These are phyloP conservation scores for Cladopsammia gracilis DNA, from an alignment of 64 coral and sea anemone species.

Conservation along the genomic window DNA sequence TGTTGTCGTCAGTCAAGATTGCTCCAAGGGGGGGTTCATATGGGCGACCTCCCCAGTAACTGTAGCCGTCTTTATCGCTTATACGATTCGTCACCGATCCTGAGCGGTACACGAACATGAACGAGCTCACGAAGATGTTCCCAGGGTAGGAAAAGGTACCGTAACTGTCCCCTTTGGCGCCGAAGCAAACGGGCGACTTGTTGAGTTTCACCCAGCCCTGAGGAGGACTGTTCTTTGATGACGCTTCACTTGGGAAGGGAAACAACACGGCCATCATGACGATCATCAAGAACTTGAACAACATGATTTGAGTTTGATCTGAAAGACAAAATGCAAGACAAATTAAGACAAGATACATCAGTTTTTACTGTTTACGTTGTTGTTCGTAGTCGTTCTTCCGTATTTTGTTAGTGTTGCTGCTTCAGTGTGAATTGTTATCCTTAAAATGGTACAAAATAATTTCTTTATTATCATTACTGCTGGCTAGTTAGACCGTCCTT, in stretches of 20 bases:
- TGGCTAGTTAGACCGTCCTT: no score
- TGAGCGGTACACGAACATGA: constrained; percentile 13
- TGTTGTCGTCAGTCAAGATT: not conserved
- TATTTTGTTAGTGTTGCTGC: no score
- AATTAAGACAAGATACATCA: no score
- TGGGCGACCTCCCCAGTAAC: not conserved
- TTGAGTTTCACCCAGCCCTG: not conserved
- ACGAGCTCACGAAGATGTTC: constrained; percentile 13
- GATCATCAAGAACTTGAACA: not conserved
- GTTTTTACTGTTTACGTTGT: no score
- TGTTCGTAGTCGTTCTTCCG: no score
- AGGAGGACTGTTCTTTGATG: not conserved
- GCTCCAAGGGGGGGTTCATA: not conserved
- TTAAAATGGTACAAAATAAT: no score
- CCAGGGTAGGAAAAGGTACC: not conserved
- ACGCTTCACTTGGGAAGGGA: not conserved
- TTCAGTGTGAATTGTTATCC: no score
- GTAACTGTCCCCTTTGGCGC: not conserved
- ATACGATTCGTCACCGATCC: not conserved
- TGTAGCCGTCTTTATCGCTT: not conserved
- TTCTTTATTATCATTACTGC: no score
- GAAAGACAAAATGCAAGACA: no score
- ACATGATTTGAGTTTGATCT: not conserved
- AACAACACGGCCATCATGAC: not conserved
- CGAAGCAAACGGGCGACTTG: not conserved